Conservation (phyloP, 2,797 vertebrate species). For the Sebastolobus altivelis region DNA sequence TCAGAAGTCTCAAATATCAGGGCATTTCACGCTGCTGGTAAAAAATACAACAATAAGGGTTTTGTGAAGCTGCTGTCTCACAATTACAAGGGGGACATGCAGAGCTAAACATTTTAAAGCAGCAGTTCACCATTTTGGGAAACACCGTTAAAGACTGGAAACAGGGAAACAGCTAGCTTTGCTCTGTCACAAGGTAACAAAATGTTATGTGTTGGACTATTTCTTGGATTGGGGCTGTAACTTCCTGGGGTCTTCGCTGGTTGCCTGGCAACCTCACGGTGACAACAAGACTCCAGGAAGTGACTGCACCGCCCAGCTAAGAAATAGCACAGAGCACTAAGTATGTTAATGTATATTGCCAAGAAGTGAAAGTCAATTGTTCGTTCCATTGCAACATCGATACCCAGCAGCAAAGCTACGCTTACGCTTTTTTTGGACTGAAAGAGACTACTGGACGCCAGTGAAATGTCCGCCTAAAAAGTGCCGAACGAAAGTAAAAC, state of each 20-base stretch:
- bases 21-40: conserved; percentile 15
- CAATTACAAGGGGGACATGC: not conserved
- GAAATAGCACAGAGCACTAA: not conserved
- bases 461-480: no score
- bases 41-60: conserved; percentile 2
- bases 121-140: not conserved
- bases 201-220: not conserved
- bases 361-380: no score
- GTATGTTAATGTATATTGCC: not conserved
- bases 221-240: not conserved
- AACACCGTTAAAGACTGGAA: not conserved
- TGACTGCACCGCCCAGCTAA: not conserved
- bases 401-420: no score
- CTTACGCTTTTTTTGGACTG: no score
- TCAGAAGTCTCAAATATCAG: conserved; percentile 35
- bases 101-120: not conserved
- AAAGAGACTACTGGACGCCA: no score
- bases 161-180: no score
- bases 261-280: not conserved
- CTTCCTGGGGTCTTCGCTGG: not conserved
- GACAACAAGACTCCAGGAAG: not conserved
- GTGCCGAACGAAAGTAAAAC: no score
- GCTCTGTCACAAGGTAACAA: no score
- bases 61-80: not conserved
- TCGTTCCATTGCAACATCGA: no score